Evolutionary conservation across 2,113 vertebrate genomes (phyloP).

Genomic region (Tachuris rubrigastra): DNA sequence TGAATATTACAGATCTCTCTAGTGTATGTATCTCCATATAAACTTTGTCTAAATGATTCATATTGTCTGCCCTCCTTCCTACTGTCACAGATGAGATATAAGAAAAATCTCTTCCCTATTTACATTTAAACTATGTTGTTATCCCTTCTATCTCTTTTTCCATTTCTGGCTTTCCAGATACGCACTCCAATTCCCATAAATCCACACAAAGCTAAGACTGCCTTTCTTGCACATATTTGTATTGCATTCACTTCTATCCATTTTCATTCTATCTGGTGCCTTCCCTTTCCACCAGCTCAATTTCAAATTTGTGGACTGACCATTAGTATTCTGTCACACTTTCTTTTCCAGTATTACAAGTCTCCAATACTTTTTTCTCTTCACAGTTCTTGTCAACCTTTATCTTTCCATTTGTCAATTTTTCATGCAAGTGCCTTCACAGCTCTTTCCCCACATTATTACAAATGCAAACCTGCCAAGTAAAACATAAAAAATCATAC

Average conservation of each 20-base stretch:
- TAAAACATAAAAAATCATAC: background rate
- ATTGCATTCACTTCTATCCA: background rate
- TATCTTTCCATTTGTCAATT: background rate
- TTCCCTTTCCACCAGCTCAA: background rate
- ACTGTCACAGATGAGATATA: background rate
- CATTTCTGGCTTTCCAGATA: background rate
- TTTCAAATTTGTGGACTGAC: background rate
- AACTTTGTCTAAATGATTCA: background rate
- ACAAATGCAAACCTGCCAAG: background rate
- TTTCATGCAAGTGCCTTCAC: background rate
- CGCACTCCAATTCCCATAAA: background rate
- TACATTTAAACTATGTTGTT: background rate
- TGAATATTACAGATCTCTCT: background rate
- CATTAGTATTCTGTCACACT: background rate
- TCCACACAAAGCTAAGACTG: background rate
- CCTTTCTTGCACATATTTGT: background rate
- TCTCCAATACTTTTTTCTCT: background rate
- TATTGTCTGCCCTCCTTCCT: background rate
- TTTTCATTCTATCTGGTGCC: background rate
- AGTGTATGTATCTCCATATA: background rate
- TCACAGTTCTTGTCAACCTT: background rate
- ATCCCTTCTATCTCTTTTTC: background rate
- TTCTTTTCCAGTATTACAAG: background rate
- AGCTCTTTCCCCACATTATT: background rate
- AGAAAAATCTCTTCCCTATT: background rate